These are phyloP conservation scores for Lanistes nyassanus DNA, from an alignment of 1,140 invertebrate species.

Conservation along the genomic window DNA sequence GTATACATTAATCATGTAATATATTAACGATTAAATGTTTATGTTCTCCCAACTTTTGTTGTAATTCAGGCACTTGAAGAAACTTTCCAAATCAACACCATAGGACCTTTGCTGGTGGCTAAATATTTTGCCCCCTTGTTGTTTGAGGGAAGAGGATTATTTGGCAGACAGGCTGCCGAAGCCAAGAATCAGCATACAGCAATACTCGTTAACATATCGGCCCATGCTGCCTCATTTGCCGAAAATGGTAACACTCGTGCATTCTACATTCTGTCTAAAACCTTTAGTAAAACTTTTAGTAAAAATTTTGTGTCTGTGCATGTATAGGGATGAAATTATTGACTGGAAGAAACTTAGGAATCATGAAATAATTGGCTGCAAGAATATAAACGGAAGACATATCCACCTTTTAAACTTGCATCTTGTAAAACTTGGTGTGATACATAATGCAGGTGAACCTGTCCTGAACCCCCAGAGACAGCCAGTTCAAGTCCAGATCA, in stretches of 20 bases:
- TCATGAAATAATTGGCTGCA: too few species aligned
- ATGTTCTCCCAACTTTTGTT: neutral
- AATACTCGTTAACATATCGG: slow-evolving; percentile 62
- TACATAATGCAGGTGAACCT: too few species aligned
- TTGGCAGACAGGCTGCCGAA: slow-evolving; percentile 48
- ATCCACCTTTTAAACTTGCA: too few species aligned
- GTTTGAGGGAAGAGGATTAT: slow-evolving; percentile 46
- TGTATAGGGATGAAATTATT: neutral
- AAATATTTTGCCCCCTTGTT: slow-evolving; percentile 60
- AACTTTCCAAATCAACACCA: slow-evolving; percentile 54
- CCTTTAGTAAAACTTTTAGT: neutral
- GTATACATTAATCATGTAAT: too few species aligned
- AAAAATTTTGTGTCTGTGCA: neutral
- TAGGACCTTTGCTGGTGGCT: slow-evolving; percentile 62
- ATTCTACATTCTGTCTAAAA: neutral
- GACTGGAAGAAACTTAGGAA: too few species aligned
- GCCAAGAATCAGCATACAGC: slow-evolving; percentile 45
- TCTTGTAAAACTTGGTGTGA: too few species aligned
- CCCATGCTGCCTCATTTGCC: slow-evolving; percentile 64
- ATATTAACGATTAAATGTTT: too few species aligned
- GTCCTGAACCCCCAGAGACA: too few species aligned
- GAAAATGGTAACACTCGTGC: slow-evolving; percentile 48
- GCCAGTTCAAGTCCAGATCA: too few species aligned
- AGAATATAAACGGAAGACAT: too few species aligned
- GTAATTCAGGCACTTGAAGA: slow-evolving; percentile 45